Percentiles rank a stretch among this genome's conserved stretches.
These are phyloP conservation scores for Macrotrachela quadricornifera DNA, from an alignment of 1,140 invertebrate genomes.

Conservation along the genomic window DNA sequence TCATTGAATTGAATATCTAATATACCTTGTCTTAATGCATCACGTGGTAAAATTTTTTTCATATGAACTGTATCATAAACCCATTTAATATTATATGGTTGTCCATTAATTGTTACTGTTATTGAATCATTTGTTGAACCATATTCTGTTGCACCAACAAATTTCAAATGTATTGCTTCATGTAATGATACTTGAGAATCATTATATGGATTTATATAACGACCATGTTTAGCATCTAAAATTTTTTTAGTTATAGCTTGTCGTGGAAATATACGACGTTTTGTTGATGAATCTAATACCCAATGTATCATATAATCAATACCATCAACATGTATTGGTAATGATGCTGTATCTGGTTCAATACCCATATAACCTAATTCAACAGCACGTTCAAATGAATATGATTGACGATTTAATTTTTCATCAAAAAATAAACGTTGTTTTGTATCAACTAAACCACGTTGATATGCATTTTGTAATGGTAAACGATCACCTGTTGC, in stretches of 20 bases:
- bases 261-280: background rate
- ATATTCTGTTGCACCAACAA: slow-evolving; percentile 5
- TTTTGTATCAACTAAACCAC: slow-evolving; percentile 1
- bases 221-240: background rate
- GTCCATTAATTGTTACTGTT: no score
- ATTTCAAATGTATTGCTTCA: slow-evolving; percentile 6
- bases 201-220: slow-evolving; percentile 1
- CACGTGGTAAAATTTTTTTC: background rate
- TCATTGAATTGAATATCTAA: background rate
- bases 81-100: background rate
- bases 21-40: slow-evolving; percentile 1
- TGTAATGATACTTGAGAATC: slow-evolving; percentile 2
- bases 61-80: slow-evolving; percentile 1
- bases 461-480: background rate
- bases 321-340: background rate
- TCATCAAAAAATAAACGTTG: no score
- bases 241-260: slow-evolving; percentile 1
- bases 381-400: no score
- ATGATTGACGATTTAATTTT: no score
- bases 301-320: slow-evolving; percentile 6
- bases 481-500: background rate
- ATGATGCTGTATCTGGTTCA: slow-evolving; percentile 3
- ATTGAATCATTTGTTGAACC: no score
- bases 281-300: slow-evolving; percentile 7
- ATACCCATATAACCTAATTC: slow-evolving; percentile 3